Percentiles rank a stretch among this genome's conserved stretches.
These are phyloP conservation scores for Poeciliopsis gracilis DNA, from an alignment of 2,797 vertebrate species.

Conservation along the genomic window DNA sequence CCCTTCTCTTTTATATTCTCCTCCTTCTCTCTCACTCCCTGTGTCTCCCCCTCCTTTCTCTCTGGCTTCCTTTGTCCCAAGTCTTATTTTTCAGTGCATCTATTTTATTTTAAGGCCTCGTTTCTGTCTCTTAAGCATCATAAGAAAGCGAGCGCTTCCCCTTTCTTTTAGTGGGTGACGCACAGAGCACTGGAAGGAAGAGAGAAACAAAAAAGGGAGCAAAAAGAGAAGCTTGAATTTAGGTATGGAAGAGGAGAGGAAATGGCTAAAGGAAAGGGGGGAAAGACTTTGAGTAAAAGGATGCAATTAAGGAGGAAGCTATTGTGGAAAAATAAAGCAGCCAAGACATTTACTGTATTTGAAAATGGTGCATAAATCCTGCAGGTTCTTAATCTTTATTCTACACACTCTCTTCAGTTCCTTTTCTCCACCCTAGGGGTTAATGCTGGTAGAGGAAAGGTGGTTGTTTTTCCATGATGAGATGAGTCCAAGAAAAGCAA, in stretches of 20 bases:
- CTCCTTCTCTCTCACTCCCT: conserved; percentile 53
- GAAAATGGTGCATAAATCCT: conserved; percentile 76
- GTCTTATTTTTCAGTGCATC: conserved; percentile 79
- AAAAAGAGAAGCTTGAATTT: conserved; percentile 73
- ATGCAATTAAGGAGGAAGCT: conserved; percentile 76
- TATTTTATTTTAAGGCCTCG: conserved; percentile 77
- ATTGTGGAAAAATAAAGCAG: conserved; percentile 69
- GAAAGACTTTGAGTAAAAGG: conserved; percentile 72
- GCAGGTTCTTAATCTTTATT: conserved; percentile 75
- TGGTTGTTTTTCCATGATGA: conserved; percentile 71
- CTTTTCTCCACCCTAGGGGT: conserved; percentile 50
- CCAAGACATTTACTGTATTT: conserved; percentile 78
- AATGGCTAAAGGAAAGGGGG: conserved; percentile 55
- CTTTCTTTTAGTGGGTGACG: conserved; percentile 62
- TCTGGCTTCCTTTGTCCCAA: conserved; percentile 67
- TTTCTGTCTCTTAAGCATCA: conserved; percentile 65
- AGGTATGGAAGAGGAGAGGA: conserved; percentile 78
- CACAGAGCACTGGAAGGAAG: conserved; percentile 72
- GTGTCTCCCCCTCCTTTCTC: conserved; percentile 30
- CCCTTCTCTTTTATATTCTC: conserved; percentile 75
- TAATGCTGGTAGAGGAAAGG: conserved; percentile 50
- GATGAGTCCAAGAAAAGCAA: conserved; percentile 64
- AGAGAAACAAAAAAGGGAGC: conserved; percentile 70
- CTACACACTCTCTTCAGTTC: conserved; percentile 53
- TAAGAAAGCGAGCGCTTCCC: conserved; percentile 68